These are phyloP conservation scores for Hermodice carunculata DNA, from an alignment of 2,888 invertebrate genomes.

Conservation along the genomic window DNA sequence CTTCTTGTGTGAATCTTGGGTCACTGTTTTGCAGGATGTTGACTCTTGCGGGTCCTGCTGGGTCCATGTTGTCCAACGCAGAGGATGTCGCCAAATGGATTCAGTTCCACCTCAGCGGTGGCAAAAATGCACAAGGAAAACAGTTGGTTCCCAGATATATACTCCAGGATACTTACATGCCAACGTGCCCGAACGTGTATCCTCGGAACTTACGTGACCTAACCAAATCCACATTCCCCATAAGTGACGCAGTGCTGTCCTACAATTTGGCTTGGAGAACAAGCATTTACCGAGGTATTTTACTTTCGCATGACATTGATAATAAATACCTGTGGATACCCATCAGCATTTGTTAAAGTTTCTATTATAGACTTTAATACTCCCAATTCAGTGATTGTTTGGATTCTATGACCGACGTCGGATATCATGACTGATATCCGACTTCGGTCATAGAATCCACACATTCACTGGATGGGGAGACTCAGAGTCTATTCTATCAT, in stretches of 20 bases:
- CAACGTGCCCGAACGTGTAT: conserved; percentile 16
- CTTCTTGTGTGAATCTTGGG: too few relatives aligned
- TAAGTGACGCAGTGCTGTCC: conserved; percentile 34
- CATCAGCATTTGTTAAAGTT: too few relatives aligned
- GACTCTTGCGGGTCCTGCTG: conserved; percentile 51
- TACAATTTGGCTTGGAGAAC: conserved; percentile 55
- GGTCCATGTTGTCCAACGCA: conserved; percentile 52
- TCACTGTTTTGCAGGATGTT: too few relatives aligned
- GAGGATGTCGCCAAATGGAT: conserved; percentile 60
- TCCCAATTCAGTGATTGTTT: too few relatives aligned
- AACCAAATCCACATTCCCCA: conserved; percentile 39
- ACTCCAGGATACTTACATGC: conserved; percentile 30
- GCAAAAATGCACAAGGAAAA: conserved; percentile 31
- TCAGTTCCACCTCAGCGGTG: conserved; percentile 43
- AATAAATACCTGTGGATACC: too few relatives aligned
- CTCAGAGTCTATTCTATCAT: too few relatives aligned
- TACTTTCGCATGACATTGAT: too few relatives aligned
- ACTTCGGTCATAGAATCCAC: too few relatives aligned
- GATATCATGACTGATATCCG: too few relatives aligned
- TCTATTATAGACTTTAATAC: too few relatives aligned
- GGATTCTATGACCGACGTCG: too few relatives aligned
- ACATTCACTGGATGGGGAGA: too few relatives aligned
- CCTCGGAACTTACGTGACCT: conserved; percentile 16
- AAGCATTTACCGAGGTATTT: conserved; percentile 54
- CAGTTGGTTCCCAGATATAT: conserved; percentile 23